Conservation (phyloP, 2,797 vertebrate genomes). For the Scolopax bukidnonensis region DNA sequence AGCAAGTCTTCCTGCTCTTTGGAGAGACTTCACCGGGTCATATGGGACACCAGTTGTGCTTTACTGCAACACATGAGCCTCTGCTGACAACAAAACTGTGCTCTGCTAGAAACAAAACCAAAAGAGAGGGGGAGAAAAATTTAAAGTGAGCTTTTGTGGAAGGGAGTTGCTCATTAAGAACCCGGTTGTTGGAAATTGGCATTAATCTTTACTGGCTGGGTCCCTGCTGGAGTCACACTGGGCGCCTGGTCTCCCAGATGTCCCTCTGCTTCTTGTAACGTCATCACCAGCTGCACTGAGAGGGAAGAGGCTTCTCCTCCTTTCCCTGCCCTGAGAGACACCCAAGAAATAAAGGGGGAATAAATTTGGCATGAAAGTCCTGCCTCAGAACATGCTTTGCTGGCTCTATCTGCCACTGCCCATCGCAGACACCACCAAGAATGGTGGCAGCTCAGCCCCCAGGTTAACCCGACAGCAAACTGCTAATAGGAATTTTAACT, state of each 20-base stretch:
- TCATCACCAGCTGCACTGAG: background rate
- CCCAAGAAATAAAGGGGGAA: background rate
- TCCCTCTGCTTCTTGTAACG: background rate
- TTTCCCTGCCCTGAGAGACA: background rate
- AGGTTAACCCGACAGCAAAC: background rate
- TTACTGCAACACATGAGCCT: background rate
- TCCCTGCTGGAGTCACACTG: background rate
- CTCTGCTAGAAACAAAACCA: background rate
- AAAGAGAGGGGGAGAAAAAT: background rate
- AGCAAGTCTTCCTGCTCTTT: background rate
- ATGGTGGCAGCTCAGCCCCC: background rate
- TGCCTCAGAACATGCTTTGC: accelerated
- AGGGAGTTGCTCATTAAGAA: constrained; percentile 42
- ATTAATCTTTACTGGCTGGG: constrained; percentile 34
- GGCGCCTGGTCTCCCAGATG: background rate
- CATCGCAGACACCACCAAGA: background rate
- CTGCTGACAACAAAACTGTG: background rate
- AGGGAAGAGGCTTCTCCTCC: background rate
- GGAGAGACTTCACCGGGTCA: background rate
- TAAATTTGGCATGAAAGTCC: background rate
- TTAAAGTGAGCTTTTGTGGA: background rate
- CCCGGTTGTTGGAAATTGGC: constrained; percentile 21
- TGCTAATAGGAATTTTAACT: background rate
- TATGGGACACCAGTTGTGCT: background rate
- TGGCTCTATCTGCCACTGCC: background rate